Conservation (phyloP, 2,888 invertebrate genomes). For the Cryptus viduatorius region DNA sequence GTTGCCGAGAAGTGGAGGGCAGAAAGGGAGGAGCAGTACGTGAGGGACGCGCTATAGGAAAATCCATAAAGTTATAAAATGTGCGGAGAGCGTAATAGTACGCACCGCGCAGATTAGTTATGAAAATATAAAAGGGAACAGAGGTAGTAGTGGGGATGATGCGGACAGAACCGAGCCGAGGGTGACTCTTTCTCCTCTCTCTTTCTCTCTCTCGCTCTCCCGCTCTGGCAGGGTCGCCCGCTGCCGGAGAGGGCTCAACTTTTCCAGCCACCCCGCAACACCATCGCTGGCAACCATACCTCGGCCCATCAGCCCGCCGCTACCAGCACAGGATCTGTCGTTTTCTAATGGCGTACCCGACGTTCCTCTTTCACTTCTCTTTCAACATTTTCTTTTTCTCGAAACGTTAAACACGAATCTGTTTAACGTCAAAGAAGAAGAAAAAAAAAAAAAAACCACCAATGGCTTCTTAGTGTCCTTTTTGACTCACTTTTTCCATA, state of each 20-base stretch:
- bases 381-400: slow-evolving; percentile 57
- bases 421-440: slow-evolving; percentile 1
- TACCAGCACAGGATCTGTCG: slow-evolving; percentile 54
- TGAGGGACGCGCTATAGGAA: slow-evolving; percentile 86
- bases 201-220: slow-evolving; percentile 55
- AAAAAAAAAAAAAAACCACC: neutral
- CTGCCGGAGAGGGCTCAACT: slow-evolving; percentile 80
- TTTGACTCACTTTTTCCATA: slow-evolving; percentile 2
- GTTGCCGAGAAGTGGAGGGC: slow-evolving; percentile 53
- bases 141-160: slow-evolving; percentile 68
- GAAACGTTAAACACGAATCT: slow-evolving; percentile 26
- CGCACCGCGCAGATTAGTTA: slow-evolving; percentile 82
- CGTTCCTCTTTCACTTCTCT: slow-evolving; percentile 51
- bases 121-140: slow-evolving; percentile 82
- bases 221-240: slow-evolving; percentile 72
- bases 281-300: slow-evolving; percentile 53
- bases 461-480: neutral
- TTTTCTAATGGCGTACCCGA: slow-evolving; percentile 66
- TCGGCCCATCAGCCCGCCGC: slow-evolving; percentile 51
- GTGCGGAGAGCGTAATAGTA: slow-evolving; percentile 85
- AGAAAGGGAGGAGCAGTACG: slow-evolving; percentile 67
- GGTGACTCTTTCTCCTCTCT: slow-evolving; percentile 65
- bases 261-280: slow-evolving; percentile 77
- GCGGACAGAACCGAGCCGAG: slow-evolving; percentile 69
- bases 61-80: slow-evolving; percentile 90